Percentiles rank a stretch among this genome's conserved stretches.
Evolutionary conservation across 2,888 invertebrate species (phyloP).

Genomic region (Thera britannica): DNA sequence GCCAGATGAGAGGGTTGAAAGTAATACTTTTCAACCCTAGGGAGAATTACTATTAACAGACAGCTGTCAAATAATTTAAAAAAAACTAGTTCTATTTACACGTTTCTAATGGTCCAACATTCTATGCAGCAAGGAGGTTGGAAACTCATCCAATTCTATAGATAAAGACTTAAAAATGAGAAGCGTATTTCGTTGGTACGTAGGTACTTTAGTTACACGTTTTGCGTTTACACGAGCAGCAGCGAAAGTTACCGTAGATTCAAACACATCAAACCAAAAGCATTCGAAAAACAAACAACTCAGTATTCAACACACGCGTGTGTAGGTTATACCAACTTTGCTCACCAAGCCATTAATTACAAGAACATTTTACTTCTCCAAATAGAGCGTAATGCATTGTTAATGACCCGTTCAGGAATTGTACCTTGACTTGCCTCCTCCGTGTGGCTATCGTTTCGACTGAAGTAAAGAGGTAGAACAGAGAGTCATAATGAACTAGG

Average conservation of each 20-base stretch:
- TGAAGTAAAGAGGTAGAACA: conserved; percentile 58
- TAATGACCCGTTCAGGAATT: conserved; percentile 71
- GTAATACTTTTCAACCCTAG: too few species aligned
- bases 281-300: conserved; percentile 35
- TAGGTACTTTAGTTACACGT: neutral
- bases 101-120: too few species aligned
- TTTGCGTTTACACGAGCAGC: conserved; percentile 8
- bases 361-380: conserved; percentile 53
- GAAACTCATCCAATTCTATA: too few species aligned
- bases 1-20: too few species aligned
- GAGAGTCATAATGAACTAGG: neutral
- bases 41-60: too few species aligned
- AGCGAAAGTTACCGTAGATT: conserved; percentile 5
- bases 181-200: too few species aligned
- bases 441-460: conserved; percentile 60
- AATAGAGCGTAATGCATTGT: conserved; percentile 67
- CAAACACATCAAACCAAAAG: conserved; percentile 25
- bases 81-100: too few species aligned
- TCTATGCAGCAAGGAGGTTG: too few species aligned
- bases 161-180: too few species aligned
- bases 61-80: too few species aligned
- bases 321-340: conserved; percentile 25
- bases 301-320: conserved; percentile 29
- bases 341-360: conserved; percentile 57
- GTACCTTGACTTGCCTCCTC: conserved; percentile 54